Conservation (phyloP, 2,113 vertebrate genomes). For the Apodemus sylvaticus region DNA sequence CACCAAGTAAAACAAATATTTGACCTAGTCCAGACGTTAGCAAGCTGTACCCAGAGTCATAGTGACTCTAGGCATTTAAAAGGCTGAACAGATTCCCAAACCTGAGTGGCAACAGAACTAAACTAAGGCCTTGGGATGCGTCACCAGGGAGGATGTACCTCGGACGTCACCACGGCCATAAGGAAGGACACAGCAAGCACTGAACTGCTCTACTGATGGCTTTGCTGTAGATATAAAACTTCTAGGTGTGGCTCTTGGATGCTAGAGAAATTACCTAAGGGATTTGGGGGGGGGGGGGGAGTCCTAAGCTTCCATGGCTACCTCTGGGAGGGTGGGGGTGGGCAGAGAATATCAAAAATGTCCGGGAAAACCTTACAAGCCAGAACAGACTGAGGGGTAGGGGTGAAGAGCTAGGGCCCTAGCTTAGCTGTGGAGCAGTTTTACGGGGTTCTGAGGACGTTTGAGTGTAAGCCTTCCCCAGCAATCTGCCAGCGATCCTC, state of each 20-base stretch:
- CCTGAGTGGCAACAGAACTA: not conserved
- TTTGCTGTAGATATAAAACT: not conserved
- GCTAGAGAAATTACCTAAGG: not conserved
- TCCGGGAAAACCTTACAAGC: not conserved
- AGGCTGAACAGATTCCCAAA: not conserved
- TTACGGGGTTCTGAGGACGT: not conserved
- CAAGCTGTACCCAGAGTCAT: not conserved
- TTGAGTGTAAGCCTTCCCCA: not conserved
- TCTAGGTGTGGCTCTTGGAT: not conserved
- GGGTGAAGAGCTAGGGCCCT: not conserved
- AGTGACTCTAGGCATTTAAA: not conserved
- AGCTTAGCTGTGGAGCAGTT: not conserved
- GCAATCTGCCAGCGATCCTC: not conserved
- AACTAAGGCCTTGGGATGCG: not conserved
- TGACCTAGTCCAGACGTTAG: not conserved
- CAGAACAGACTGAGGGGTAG: not conserved
- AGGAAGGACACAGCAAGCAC: not conserved
- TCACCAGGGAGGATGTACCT: not conserved
- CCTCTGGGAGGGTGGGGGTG: not conserved
- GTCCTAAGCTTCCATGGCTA: not conserved
- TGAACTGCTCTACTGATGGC: not conserved
- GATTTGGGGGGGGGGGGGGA: not conserved
- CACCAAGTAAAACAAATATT: not conserved
- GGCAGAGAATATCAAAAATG: not conserved
- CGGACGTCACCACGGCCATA: not conserved